Evolutionary conservation across 2,113 vertebrate species (phyloP).

Genomic region (Anser cygnoides): DNA sequence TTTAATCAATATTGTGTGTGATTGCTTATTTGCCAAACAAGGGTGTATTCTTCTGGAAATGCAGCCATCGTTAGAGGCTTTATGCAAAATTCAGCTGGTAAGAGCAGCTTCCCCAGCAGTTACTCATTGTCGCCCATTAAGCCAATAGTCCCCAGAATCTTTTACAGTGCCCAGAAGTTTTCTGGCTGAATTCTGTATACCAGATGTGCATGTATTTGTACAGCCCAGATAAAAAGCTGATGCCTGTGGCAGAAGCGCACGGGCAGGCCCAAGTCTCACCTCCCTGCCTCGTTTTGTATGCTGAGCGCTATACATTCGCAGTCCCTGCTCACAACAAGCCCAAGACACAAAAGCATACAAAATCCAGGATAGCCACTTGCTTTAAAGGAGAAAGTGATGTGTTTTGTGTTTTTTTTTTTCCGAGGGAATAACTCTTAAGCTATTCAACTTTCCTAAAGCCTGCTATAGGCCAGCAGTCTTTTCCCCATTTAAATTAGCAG

Average conservation of each 20-base stretch:
- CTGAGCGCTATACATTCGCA: not conserved
- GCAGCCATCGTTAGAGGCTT: not conserved
- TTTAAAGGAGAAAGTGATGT: not conserved
- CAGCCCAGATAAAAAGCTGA: not conserved
- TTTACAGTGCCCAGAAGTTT: not conserved
- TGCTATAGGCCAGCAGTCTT: not conserved
- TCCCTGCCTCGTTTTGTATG: not conserved
- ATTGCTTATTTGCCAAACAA: not conserved
- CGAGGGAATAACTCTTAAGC: not conserved
- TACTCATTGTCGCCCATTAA: not conserved
- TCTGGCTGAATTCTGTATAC: not conserved
- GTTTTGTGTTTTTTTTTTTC: not conserved
- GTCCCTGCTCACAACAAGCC: not conserved
- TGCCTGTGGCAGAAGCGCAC: not conserved
- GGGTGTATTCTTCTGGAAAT: not conserved
- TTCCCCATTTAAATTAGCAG: not conserved
- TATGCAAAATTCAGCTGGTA: not conserved
- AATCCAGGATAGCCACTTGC: not conserved
- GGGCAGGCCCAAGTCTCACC: not conserved
- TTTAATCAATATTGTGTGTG: not conserved
- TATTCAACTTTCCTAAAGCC: not conserved
- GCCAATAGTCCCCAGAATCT: not conserved
- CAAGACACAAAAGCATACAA: not conserved
- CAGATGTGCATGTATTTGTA: not conserved
- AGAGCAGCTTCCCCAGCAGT: accelerated